Percentiles rank a stretch among this genome's conserved stretches.
Evolutionary conservation across 2,113 vertebrate species (phyloP).

Genomic region (Trinectes maculatus): DNA sequence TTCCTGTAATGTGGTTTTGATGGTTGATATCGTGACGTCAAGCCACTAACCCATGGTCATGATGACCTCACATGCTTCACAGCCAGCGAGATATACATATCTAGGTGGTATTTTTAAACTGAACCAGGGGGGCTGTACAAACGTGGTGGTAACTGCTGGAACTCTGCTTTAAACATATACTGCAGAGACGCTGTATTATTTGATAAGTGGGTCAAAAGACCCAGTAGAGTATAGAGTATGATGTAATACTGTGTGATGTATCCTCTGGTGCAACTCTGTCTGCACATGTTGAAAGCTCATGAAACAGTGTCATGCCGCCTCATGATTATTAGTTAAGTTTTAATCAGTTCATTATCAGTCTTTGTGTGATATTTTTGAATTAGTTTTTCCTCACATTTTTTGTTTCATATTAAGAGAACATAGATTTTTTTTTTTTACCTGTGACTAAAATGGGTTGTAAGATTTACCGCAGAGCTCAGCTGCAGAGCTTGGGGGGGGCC

Average conservation of each 20-base stretch:
- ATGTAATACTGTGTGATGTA: slow-evolving; percentile 54
- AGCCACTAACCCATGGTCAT: too few species aligned
- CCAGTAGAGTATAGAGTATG: too few species aligned
- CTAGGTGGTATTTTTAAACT: too few species aligned
- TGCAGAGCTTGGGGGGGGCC: slow-evolving; percentile 17
- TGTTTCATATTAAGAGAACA: slow-evolving; percentile 29
- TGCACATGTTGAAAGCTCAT: slow-evolving; percentile 14
- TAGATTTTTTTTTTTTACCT: slow-evolving; percentile 26
- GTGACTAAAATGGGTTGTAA: slow-evolving; percentile 40
- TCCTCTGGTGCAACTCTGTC: slow-evolving; percentile 28
- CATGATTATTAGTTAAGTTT: slow-evolving; percentile 6
- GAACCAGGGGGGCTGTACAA: slow-evolving; percentile 54
- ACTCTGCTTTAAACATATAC: slow-evolving; percentile 18
- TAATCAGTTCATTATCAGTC: slow-evolving; percentile 33
- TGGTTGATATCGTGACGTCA: too few species aligned
- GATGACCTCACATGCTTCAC: too few species aligned
- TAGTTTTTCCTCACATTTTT: neutral
- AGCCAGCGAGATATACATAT: too few species aligned
- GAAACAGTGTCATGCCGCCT: neutral
- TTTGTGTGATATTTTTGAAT: slow-evolving; percentile 25
- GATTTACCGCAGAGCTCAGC: slow-evolving; percentile 60
- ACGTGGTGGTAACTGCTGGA: slow-evolving; percentile 28
- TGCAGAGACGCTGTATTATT: slow-evolving; percentile 28
- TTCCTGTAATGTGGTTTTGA: too few species aligned
- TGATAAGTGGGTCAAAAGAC: slow-evolving; percentile 26